Conservation (phyloP, 2,113 vertebrate genomes). For the Meles meles region DNA sequence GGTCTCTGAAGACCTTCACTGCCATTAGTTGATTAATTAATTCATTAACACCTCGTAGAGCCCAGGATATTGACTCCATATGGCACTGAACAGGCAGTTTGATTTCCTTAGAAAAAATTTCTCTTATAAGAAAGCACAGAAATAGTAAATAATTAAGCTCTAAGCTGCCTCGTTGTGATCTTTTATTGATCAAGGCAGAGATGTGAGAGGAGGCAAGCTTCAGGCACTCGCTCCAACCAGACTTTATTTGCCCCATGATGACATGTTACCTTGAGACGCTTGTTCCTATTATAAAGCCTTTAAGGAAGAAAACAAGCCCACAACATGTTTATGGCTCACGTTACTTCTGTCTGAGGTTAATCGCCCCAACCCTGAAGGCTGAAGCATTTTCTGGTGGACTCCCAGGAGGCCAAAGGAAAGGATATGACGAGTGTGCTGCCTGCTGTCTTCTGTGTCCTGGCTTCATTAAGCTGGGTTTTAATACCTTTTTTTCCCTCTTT, state of each 20-base stretch:
- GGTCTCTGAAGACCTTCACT: constrained; percentile 79
- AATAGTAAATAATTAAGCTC: constrained; percentile 83
- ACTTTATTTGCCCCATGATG: constrained; percentile 75
- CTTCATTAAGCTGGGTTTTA: constrained; percentile 67
- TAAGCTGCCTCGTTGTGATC: constrained; percentile 70
- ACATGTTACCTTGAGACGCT: constrained; percentile 72
- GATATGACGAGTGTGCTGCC: constrained; percentile 1
- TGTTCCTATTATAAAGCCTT: constrained; percentile 79
- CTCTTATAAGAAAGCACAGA: constrained; percentile 66
- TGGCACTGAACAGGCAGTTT: constrained; percentile 75
- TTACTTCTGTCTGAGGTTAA: constrained; percentile 44
- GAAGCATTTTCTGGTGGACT: constrained; percentile 50
- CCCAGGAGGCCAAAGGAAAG: constrained; percentile 37
- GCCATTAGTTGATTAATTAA: constrained; percentile 87
- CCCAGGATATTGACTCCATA: constrained; percentile 76
- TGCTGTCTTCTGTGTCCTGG: constrained; percentile 36
- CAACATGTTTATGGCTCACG: background rate
- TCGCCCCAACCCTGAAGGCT: background rate
- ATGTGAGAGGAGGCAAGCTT: constrained; percentile 58
- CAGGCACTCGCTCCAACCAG: constrained; percentile 49
- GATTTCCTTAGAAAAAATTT: constrained; percentile 71
- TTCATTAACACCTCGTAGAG: constrained; percentile 84
- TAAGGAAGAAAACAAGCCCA: constrained; percentile 60
- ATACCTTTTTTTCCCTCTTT: background rate
- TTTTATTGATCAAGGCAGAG: constrained; percentile 76